Percentiles rank a stretch among this genome's conserved stretches.
phyloP scores from a whole-genome alignment of 2,797 vertebrate species.

The Salarias fasciatus region DNA sequence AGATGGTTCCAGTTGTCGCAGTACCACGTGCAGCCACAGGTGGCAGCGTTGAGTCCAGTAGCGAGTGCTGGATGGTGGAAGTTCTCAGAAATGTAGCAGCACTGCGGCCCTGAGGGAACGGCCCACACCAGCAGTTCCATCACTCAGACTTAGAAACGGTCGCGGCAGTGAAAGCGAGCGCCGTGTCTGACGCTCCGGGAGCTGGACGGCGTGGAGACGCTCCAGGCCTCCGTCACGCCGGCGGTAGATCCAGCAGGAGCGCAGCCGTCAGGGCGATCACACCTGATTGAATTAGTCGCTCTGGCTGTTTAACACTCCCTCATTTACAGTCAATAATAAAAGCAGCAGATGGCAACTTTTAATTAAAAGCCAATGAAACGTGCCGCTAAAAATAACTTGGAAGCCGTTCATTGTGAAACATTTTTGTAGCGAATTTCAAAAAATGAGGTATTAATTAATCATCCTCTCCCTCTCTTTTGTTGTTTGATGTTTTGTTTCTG shows the following conservation, averaged over 20 bases:
- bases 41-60: too few relatives aligned
- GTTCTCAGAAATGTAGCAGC: too few relatives aligned
- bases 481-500: constrained; percentile 22
- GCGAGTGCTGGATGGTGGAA: too few relatives aligned
- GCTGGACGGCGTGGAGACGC: too few relatives aligned
- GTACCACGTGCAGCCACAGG: too few relatives aligned
- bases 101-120: too few relatives aligned
- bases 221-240: not conserved
- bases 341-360: constrained; percentile 75
- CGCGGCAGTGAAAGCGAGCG: too few relatives aligned
- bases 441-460: constrained; percentile 58
- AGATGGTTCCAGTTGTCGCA: too few relatives aligned
- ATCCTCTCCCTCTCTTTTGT: constrained; percentile 17
- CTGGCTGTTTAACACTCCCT: constrained; percentile 62
- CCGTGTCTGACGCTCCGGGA: too few relatives aligned
- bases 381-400: constrained; percentile 64
- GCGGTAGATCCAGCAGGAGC: constrained; percentile 22
- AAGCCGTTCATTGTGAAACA: constrained; percentile 45
- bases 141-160: too few relatives aligned
- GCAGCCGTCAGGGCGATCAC: constrained; percentile 37
- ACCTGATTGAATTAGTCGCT: constrained; percentile 58
- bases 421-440: constrained; percentile 43
- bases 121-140: too few relatives aligned
- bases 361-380: constrained; percentile 74
- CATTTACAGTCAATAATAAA: constrained; percentile 67